phyloP scores from a whole-genome alignment of 1,140 invertebrate genomes.

The Zeugodacus cucurbitae region DNA sequence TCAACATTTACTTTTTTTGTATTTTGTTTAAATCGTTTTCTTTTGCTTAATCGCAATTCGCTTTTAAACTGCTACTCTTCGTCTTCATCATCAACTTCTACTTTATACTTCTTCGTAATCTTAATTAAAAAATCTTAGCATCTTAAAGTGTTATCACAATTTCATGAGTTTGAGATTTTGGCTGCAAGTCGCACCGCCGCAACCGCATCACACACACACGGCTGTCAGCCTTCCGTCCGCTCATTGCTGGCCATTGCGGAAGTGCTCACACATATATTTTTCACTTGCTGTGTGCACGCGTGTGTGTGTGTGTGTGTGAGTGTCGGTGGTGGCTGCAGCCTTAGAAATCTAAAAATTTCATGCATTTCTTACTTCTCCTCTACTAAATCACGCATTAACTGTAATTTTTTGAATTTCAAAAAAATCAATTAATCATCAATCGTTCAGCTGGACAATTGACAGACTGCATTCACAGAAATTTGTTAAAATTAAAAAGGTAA shows the following conservation, averaged over 20 bases:
- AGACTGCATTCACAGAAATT: conserved; percentile 37
- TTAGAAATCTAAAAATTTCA: conserved; percentile 26
- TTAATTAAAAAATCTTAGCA: conserved; percentile 41
- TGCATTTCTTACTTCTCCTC: neutral
- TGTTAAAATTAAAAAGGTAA: conserved; percentile 23
- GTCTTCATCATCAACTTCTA: neutral
- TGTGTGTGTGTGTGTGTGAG: no score
- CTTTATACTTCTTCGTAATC: conserved; percentile 17
- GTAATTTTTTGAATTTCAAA: conserved; percentile 17
- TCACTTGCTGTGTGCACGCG: neutral
- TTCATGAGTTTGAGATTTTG: conserved; percentile 42
- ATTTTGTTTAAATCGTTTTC: neutral
- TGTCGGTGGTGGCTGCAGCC: neutral
- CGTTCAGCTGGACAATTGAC: neutral
- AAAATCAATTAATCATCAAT: conserved; percentile 15
- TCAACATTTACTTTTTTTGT: conserved; percentile 14
- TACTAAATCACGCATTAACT: neutral
- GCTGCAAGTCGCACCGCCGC: neutral
- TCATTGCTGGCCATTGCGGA: neutral
- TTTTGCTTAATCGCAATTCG: conserved; percentile 24
- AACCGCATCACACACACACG: neutral
- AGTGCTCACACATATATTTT: neutral
- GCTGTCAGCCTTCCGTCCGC: neutral
- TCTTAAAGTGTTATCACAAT: conserved; percentile 40
- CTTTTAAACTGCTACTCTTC: conserved; percentile 2